Percentiles rank a stretch among this genome's conserved stretches.
Conservation (phyloP, 1,140 invertebrate genomes). For the Lineus longissimus region DNA sequence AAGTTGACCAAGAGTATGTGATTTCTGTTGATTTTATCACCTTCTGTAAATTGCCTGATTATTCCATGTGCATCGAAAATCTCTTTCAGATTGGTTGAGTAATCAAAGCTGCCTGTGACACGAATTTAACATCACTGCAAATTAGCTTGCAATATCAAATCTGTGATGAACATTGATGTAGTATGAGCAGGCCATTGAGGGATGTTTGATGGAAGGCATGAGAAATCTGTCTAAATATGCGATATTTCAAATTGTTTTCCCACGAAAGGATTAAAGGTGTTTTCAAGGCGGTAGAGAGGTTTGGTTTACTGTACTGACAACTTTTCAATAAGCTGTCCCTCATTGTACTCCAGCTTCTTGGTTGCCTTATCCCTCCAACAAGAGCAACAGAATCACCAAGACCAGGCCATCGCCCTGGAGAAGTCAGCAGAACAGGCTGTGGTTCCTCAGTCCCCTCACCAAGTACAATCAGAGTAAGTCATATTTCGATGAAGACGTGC, state of each 20-base stretch:
- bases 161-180: background rate
- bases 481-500: no score
- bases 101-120: background rate
- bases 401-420: slow-evolving; percentile 40
- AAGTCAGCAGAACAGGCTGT: slow-evolving; percentile 34
- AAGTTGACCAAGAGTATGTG: slow-evolving; percentile 60
- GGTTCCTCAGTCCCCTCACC: slow-evolving; percentile 27
- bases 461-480: slow-evolving; percentile 45
- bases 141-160: background rate
- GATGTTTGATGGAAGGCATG: background rate
- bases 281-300: no score
- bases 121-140: no score
- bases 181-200: background rate
- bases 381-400: slow-evolving; percentile 49
- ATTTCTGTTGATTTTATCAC: background rate
- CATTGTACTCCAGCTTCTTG: slow-evolving; percentile 48
- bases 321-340: no score
- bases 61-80: slow-evolving; percentile 10
- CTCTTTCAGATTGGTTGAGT: no score
- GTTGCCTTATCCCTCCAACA: slow-evolving; percentile 56
- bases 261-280: no score
- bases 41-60: background rate
- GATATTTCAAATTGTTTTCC: no score
- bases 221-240: no score
- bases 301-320: no score